Percentiles rank a stretch among this genome's conserved stretches.
Evolutionary conservation across 2,113 vertebrate genomes (phyloP).

Genomic region (Xenopus laevis): DNA sequence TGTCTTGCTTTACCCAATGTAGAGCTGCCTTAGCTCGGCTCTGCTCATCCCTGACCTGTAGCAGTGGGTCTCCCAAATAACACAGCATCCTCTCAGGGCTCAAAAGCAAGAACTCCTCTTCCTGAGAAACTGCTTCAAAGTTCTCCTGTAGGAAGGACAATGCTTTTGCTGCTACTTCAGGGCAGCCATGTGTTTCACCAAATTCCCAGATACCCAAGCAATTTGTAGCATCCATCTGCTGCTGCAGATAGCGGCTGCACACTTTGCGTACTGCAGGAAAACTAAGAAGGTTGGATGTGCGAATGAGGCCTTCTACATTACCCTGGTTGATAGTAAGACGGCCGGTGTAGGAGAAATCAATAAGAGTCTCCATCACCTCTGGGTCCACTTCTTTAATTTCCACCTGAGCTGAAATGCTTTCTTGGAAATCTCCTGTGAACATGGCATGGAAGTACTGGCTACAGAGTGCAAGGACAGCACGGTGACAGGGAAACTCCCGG

Average conservation of each 20-base stretch:
- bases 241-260: constrained; percentile 90
- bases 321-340: constrained; percentile 88
- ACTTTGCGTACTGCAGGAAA: constrained; percentile 83
- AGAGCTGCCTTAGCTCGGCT: constrained; percentile 79
- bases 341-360: constrained; percentile 91
- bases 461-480: constrained; percentile 85
- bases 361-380: constrained; percentile 61
- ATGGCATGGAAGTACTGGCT: constrained; percentile 91
- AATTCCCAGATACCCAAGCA: constrained; percentile 95
- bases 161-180: constrained; percentile 87
- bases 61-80: constrained; percentile 78
- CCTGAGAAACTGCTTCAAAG: constrained; percentile 80
- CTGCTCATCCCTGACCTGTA: constrained; percentile 79
- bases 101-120: constrained; percentile 86
- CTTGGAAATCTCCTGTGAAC: constrained; percentile 87
- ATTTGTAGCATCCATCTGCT: constrained; percentile 90
- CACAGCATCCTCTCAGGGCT: constrained; percentile 71
- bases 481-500: constrained; percentile 90
- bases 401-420: constrained; percentile 84
- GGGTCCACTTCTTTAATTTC: constrained; percentile 85
- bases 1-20: constrained; percentile 80
- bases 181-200: constrained; percentile 84
- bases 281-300: constrained; percentile 81
- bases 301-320: constrained; percentile 84
- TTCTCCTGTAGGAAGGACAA: constrained; percentile 90